Evolutionary conservation across 2,797 vertebrate genomes (phyloP).

Genomic region (Chloroceryle inda): DNA sequence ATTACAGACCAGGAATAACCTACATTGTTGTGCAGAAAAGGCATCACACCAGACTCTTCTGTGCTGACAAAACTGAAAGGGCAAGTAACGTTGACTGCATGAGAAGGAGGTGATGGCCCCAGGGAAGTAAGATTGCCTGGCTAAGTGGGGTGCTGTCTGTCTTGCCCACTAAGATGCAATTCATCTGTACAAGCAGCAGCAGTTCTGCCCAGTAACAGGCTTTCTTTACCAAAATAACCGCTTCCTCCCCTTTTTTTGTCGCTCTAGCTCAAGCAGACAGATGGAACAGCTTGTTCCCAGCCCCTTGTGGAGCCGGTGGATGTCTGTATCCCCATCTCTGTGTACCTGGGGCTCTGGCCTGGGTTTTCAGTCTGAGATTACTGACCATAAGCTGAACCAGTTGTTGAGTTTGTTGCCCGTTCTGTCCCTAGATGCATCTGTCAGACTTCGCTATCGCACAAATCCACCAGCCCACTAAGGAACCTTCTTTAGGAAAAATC

Average conservation of each 20-base stretch:
- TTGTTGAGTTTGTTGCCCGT: background rate
- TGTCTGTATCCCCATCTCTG: background rate
- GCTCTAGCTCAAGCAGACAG: background rate
- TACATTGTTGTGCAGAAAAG: conserved; percentile 99
- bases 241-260: background rate
- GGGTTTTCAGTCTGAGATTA: background rate
- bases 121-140: background rate
- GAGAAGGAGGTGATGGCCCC: conserved; percentile 4
- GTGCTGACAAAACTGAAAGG: conserved; percentile 97
- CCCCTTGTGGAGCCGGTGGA: background rate
- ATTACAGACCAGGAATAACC: conserved; percentile 97
- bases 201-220: background rate
- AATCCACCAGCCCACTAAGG: background rate
- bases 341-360: background rate
- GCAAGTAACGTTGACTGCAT: conserved; percentile 78
- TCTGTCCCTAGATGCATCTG: background rate
- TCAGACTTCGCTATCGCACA: background rate
- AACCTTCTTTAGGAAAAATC: background rate
- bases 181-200: background rate
- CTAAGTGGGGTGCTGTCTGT: background rate
- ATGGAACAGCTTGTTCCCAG: conserved; percentile 31
- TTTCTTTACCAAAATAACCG: conserved; percentile 11
- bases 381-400: background rate
- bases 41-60: conserved; percentile 98
- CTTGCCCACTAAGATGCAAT: background rate